Evolutionary conservation across 2,113 vertebrate genomes (phyloP).

Genomic region (Antigone vipio): DNA sequence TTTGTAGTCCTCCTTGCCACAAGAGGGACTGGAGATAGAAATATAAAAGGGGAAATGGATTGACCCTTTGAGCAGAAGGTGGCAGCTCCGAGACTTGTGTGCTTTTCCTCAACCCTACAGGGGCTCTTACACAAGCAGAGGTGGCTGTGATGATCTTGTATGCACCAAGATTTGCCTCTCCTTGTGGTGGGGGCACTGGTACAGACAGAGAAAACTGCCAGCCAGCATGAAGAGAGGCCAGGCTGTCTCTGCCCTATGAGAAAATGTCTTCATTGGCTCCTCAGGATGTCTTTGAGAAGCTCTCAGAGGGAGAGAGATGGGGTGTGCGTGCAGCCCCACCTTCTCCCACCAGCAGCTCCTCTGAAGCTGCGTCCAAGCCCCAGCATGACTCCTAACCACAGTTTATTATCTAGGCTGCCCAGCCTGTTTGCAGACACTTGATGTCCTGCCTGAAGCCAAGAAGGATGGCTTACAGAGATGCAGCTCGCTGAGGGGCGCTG

Average conservation of each 20-base stretch:
- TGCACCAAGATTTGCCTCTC: neutral
- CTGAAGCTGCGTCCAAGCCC: neutral
- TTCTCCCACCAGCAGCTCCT: neutral
- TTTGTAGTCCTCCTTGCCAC: neutral
- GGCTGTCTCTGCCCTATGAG: too few relatives aligned
- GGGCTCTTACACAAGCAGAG: neutral
- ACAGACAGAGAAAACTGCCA: neutral
- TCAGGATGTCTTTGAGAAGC: neutral
- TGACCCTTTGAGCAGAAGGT: neutral
- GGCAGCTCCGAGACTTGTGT: neutral
- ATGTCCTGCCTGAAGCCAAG: neutral
- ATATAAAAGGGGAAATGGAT: neutral
- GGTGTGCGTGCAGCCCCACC: neutral
- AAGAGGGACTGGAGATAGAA: neutral
- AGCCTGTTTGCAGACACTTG: neutral
- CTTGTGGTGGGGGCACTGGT: neutral
- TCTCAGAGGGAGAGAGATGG: neutral
- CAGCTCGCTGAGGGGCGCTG: neutral
- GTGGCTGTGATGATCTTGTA: neutral
- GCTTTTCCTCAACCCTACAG: neutral
- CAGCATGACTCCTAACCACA: neutral
- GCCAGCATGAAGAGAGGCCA: neutral
- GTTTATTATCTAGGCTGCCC: neutral
- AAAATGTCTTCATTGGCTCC: neutral
- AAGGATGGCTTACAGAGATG: neutral